Percentiles rank a stretch among this genome's conserved stretches.
Conservation (phyloP, 2,797 vertebrate species). For the Lacerta agilis region DNA sequence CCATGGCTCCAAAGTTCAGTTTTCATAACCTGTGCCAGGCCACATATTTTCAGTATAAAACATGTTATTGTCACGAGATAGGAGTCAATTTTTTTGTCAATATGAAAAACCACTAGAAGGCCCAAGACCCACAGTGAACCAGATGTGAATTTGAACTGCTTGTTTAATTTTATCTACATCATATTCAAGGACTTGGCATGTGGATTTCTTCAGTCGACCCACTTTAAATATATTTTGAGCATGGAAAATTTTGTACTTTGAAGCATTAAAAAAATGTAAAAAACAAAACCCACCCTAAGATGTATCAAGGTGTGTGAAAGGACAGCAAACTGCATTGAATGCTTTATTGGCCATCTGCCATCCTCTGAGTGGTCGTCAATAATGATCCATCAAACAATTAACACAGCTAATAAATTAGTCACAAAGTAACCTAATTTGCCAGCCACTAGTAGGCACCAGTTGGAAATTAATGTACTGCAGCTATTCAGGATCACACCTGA, state of each 20-base stretch:
- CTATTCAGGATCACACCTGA: constrained; percentile 56
- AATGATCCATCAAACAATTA: constrained; percentile 79
- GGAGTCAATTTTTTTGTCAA: neutral
- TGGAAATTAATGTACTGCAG: constrained; percentile 67
- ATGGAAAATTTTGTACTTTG: constrained; percentile 1
- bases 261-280: neutral
- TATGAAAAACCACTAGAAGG: neutral
- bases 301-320: constrained; percentile 55
- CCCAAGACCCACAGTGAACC: constrained; percentile 1
- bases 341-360: constrained; percentile 75
- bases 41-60: neutral
- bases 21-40: neutral
- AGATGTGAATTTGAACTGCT: constrained; percentile 1
- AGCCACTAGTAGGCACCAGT: constrained; percentile 50
- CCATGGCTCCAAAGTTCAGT: neutral
- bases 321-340: constrained; percentile 57
- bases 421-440: constrained; percentile 57
- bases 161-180: neutral
- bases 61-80: neutral
- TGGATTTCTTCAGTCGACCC: neutral
- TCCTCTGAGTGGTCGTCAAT: constrained; percentile 66
- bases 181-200: constrained; percentile 19
- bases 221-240: constrained; percentile 6
- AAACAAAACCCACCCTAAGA: constrained; percentile 2
- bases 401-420: constrained; percentile 74